These are phyloP conservation scores for Chironomus tentans DNA, from an alignment of 2,888 invertebrate genomes.

Conservation along the genomic window DNA sequence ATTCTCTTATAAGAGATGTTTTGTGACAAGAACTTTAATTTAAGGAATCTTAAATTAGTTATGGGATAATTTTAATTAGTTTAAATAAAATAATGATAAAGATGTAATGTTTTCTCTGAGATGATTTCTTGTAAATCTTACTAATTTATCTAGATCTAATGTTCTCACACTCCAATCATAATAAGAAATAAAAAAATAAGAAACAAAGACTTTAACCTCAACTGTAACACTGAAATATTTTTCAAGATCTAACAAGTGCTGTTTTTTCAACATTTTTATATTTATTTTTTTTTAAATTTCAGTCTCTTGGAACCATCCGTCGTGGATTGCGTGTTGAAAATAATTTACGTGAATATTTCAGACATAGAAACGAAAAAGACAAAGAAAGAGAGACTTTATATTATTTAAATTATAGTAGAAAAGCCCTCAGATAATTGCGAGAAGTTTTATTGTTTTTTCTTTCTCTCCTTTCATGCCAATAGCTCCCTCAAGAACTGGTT, in stretches of 20 bases:
- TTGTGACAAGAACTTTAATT: background rate
- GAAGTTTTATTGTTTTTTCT: background rate
- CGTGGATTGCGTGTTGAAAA: constrained; percentile 22
- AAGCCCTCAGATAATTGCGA: background rate
- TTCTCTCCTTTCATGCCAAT: background rate
- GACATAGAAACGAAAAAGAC: background rate
- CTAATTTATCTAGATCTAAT: background rate
- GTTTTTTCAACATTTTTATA: background rate
- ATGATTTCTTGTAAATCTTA: too few relatives aligned
- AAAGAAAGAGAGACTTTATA: background rate
- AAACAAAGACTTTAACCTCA: background rate
- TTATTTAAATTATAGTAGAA: background rate
- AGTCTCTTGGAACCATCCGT: constrained; percentile 1
- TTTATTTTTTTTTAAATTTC: background rate
- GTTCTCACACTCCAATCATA: background rate
- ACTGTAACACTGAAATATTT: background rate
- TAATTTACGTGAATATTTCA: constrained; percentile 17
- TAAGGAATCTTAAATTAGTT: background rate
- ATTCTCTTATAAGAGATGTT: background rate
- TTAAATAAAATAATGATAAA: too few relatives aligned
- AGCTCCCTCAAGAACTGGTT: background rate
- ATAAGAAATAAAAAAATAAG: background rate
- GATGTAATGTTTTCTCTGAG: too few relatives aligned
- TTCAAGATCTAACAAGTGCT: constrained; percentile 13
- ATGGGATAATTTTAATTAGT: background rate